Percentiles rank a stretch among this genome's conserved stretches.
Evolutionary conservation across 2,888 invertebrate genomes (phyloP).

Genomic region (Deladenus siricidicola): DNA sequence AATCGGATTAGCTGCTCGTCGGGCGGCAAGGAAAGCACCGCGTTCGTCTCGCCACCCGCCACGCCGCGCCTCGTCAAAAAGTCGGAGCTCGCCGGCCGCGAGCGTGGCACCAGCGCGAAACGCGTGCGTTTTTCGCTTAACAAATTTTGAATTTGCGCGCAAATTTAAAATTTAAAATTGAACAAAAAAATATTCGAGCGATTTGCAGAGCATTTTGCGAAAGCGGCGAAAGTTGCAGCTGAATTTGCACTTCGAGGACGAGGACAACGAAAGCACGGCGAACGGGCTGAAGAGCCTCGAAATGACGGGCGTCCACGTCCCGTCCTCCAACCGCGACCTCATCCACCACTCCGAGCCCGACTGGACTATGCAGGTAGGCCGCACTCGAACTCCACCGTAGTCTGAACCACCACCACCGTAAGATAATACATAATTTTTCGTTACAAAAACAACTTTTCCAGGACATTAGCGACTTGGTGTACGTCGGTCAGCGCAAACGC

Average conservation of each 20-base stretch:
- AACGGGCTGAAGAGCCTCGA: too few species aligned
- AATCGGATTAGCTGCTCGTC: conserved; percentile 8
- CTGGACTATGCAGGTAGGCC: conserved; percentile 31
- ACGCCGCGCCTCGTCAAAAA: background rate
- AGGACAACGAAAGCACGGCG: conserved; percentile 18
- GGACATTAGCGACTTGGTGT: conserved; percentile 43
- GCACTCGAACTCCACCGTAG: background rate
- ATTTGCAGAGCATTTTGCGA: conserved; percentile 24
- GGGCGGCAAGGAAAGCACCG: background rate
- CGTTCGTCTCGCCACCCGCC: too few species aligned
- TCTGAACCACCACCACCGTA: background rate
- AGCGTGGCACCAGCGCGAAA: background rate
- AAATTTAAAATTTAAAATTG: background rate
- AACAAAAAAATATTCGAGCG: background rate
- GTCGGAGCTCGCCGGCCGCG: background rate
- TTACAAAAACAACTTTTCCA: conserved; percentile 9
- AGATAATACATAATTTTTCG: too few species aligned
- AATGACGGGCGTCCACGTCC: conserved; percentile 14
- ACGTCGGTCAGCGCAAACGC: conserved; percentile 47
- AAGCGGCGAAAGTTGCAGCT: conserved; percentile 27
- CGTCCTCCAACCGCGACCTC: conserved; percentile 11
- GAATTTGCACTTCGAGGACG: conserved; percentile 29
- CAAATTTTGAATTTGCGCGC: too few species aligned
- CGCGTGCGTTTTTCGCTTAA: background rate
- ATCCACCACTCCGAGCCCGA: conserved; percentile 24